Conservation (phyloP, 2,888 invertebrate genomes). For the Adelognathus sp. region DNA sequence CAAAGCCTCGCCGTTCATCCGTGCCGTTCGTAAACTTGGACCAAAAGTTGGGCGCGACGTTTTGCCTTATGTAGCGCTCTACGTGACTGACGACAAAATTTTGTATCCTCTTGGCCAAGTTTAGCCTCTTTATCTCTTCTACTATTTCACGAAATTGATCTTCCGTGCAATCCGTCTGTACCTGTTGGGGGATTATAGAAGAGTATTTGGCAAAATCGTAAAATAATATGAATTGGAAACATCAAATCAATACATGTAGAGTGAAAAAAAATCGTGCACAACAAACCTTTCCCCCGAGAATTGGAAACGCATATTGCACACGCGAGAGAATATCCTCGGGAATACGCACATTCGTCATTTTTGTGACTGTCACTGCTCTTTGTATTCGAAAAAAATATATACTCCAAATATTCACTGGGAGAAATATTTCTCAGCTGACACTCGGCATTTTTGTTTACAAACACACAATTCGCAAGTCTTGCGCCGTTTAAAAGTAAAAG, state of each 20-base stretch:
- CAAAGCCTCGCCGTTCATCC: conserved; percentile 84
- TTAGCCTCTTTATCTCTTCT: conserved; percentile 73
- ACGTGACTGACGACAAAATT: conserved; percentile 81
- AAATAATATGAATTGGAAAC: no score
- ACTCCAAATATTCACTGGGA: background rate
- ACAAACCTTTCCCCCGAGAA: conserved; percentile 69
- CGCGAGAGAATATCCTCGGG: conserved; percentile 52
- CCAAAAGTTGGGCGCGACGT: conserved; percentile 87
- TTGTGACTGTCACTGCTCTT: background rate
- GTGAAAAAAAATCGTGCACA: background rate
- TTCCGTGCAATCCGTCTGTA: conserved; percentile 72
- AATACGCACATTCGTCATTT: conserved; percentile 19
- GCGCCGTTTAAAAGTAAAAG: background rate
- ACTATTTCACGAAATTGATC: conserved; percentile 77
- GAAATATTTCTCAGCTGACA: background rate
- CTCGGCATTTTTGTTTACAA: background rate
- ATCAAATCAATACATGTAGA: background rate
- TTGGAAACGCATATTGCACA: conserved; percentile 73
- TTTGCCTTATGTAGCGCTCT: conserved; percentile 84
- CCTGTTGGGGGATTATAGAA: no score
- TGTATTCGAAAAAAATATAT: conserved; percentile 10
- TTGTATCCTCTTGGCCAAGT: conserved; percentile 77
- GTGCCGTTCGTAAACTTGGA: conserved; percentile 83
- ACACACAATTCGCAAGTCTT: background rate
- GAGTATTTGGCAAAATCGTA: no score